These are phyloP conservation scores for Eutrigla gurnardus DNA, from an alignment of 2,797 vertebrate species.

Conservation along the genomic window DNA sequence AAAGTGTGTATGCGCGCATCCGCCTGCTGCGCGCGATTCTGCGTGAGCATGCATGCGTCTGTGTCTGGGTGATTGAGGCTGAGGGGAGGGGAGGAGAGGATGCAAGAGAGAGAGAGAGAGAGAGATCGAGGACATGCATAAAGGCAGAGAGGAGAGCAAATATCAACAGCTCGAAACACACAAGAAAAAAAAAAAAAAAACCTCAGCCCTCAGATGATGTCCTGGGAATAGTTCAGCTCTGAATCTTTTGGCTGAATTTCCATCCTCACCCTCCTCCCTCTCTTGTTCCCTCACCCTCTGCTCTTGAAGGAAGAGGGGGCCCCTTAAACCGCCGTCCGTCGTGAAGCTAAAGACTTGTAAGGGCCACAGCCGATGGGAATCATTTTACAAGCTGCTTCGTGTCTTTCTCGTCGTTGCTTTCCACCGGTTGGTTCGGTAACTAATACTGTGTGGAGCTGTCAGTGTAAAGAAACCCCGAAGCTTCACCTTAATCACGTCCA, in stretches of 20 bases:
- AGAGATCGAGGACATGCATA: conserved; percentile 63
- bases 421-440: conserved; percentile 54
- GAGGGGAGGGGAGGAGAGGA: conserved; percentile 68
- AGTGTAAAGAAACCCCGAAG: conserved; percentile 14
- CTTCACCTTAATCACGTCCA: conserved; percentile 48
- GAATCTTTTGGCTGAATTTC: conserved; percentile 41
- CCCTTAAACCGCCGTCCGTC: conserved; percentile 31
- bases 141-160: conserved; percentile 73
- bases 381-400: conserved; percentile 16
- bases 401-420: conserved; percentile 18
- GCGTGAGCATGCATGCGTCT: conserved; percentile 83
- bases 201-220: conserved; percentile 52
- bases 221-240: conserved; percentile 41
- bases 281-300: conserved; percentile 17
- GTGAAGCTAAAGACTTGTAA: conserved; percentile 22
- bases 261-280: conserved; percentile 14
- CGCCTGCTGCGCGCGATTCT: conserved; percentile 81
- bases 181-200: conserved; percentile 27
- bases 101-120: conserved; percentile 50
- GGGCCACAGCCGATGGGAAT: conserved; percentile 14
- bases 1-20: conserved; percentile 76
- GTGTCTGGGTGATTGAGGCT: conserved; percentile 82
- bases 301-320: conserved; percentile 42
- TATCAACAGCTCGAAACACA: conserved; percentile 70
- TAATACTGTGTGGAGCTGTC: conserved; percentile 18